Evolutionary conservation across 2,113 vertebrate genomes (phyloP).

Genomic region (Octodon degus): DNA sequence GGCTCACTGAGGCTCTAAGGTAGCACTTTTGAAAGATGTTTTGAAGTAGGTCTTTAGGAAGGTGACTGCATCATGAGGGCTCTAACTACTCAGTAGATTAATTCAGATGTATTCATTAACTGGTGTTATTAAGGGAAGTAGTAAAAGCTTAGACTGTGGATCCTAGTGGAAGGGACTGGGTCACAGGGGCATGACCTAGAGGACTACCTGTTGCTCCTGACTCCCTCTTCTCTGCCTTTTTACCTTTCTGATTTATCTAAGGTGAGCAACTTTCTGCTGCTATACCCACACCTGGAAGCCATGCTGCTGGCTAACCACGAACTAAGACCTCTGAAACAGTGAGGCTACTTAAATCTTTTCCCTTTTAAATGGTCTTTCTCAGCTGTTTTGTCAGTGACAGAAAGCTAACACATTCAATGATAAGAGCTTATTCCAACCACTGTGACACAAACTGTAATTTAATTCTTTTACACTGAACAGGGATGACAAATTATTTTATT

Average conservation of each 20-base stretch:
- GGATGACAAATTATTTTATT: background rate
- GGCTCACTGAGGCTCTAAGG: background rate
- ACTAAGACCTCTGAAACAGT: background rate
- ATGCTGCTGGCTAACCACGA: background rate
- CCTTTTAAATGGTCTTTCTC: background rate
- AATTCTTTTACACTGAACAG: background rate
- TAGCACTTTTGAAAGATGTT: background rate
- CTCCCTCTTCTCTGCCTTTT: background rate
- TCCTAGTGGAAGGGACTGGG: background rate
- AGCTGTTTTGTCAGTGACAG: background rate
- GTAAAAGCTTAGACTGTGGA: background rate
- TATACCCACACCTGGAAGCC: background rate
- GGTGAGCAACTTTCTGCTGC: background rate
- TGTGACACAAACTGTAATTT: background rate
- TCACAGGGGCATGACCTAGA: background rate
- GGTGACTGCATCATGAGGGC: background rate
- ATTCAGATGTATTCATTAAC: background rate
- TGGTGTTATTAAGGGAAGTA: background rate
- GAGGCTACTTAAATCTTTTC: background rate
- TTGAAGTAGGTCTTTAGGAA: background rate
- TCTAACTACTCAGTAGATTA: background rate
- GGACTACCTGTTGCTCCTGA: background rate
- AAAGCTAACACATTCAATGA: background rate
- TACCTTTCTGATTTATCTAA: background rate
- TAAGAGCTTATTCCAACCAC: background rate